Evolutionary conservation across 2,797 vertebrate genomes (phyloP).

Genomic region (Chiloscyllium punctatum): DNA sequence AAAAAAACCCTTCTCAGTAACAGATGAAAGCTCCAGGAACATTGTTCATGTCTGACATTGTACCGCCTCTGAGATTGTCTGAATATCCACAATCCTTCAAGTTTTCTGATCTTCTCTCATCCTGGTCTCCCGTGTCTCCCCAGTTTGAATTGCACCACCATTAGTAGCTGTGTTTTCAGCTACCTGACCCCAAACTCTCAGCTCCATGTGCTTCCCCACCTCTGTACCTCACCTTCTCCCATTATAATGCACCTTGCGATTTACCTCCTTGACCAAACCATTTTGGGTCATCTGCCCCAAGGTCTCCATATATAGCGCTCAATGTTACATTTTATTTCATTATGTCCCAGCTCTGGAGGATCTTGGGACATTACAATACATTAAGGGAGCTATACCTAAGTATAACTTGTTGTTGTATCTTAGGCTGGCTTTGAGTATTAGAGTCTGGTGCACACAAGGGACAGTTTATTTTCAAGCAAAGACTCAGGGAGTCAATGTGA

Average conservation of each 20-base stretch:
- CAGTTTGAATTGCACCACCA: too few relatives aligned
- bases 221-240: too few relatives aligned
- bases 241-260: neutral
- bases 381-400: neutral
- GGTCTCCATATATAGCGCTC: neutral
- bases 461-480: neutral
- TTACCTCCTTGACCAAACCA: neutral
- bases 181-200: too few relatives aligned
- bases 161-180: too few relatives aligned
- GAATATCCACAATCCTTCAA: neutral
- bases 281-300: neutral
- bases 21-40: neutral
- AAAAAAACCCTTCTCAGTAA: neutral
- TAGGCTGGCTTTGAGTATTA: neutral
- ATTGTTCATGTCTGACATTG: neutral
- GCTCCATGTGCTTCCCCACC: too few relatives aligned
- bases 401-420: neutral
- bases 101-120: too few relatives aligned
- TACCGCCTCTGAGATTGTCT: neutral
- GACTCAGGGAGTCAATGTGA: neutral
- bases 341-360: neutral
- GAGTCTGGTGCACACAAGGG: neutral
- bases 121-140: too few relatives aligned
- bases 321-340: neutral
- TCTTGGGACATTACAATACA: neutral